Evolutionary conservation across 2,113 vertebrate genomes (phyloP), one percentile per base, ranked within the genome.

Genomic region (Pelmatolapia mariae): DNA sequence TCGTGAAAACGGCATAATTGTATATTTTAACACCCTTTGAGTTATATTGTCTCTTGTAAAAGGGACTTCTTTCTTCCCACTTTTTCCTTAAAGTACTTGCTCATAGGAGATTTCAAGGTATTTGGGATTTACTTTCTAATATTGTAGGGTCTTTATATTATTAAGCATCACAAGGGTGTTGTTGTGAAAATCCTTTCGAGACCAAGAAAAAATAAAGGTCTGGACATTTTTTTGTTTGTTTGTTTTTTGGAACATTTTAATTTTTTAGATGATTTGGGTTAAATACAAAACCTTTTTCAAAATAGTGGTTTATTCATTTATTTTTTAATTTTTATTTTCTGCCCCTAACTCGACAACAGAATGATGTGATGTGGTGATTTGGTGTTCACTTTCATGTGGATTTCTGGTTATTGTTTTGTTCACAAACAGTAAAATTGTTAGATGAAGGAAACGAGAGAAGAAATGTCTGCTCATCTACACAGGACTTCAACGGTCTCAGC

Each of bases 311-410:
- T 63, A 33, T 63, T 63, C 29, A 33, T 63, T 63, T 0, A 3
- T 59, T 16, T 16, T 0, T 59, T 29, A 1, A 0, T 6, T 61
- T 61, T 6, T 63, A 2, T 1, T 63, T 63, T 63, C 29, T 63
- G 59, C 29, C 29, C 4, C 5, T 33, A 11, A 16, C 4, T 63
- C 0, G 1, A 63, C 9, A 63, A 63, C 59, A 63, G 16, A 63
- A 11, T 63, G 59, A 63, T 63, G 18, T 63, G 0, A 63, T 36
- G 31, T 63, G 59, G 29, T 19, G 16, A 63, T 63, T 7, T 63
- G 31, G 1, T 36, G 18, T 63, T 63, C 0, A 63, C 10, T 0
- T 36, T 63, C 59, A 63, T 63, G 31, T 63, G 59, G 31, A 36
- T 63, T 63, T 63, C 4, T 63, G 31, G 3, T 63, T 36, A 36